Base-by-base conservation (phyloP, 53 echinoderm and acorn worm genomes). In the Luidia sarsii region DNA sequence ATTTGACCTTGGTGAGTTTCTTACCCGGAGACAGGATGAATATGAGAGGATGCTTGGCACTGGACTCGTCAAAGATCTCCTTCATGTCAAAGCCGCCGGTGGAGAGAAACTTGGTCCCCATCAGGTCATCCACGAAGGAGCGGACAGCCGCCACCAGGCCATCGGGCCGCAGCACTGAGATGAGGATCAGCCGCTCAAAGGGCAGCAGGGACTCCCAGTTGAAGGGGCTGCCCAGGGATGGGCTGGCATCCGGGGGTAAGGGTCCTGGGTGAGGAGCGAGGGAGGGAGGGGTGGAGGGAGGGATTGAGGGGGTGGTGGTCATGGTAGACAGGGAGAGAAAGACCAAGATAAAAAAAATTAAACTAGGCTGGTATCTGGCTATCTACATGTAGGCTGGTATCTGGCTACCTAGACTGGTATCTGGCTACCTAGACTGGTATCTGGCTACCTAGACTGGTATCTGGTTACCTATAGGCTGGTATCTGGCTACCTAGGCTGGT, bases 11-110 rank as follows among this genome's bases (percentile, higher is more conserved):
- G 3, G 4, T 36, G 18, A 67, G 8, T 45, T 1, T 10, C 80
- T 73, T 62, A 97, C 97, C 97, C 61, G 99, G 99, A 63, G 94
- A 94, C 35, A 99, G 50, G 31, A 99, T 93, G 45, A 99, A 94
- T 65, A 99, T 99, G 16, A 99, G 89, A 0, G 99, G 99, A 64
- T 99, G 91, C 51, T 84, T 91, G 18, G 94, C 87, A 41, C 88
- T 94, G 30, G 94, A 99, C 33, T 91, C 94, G 22, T 91, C 94
- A 91, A 94, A 97, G 57, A 99, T 77, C 67, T 94, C 94, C 48
- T 85, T 99, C 71, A 99, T 84, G 66, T 99, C 99, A 82, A 99
- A 91, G 18, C 86, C 91, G 15, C 99, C 99, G 52, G 84, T 75
- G 10, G 90, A 91, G 54, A 99, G 65, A 87, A 94, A 99, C 50